Evolutionary conservation across 1,140 invertebrate genomes (phyloP), one percentile per base, ranked within the genome.

Genomic region (Euura lappo): DNA sequence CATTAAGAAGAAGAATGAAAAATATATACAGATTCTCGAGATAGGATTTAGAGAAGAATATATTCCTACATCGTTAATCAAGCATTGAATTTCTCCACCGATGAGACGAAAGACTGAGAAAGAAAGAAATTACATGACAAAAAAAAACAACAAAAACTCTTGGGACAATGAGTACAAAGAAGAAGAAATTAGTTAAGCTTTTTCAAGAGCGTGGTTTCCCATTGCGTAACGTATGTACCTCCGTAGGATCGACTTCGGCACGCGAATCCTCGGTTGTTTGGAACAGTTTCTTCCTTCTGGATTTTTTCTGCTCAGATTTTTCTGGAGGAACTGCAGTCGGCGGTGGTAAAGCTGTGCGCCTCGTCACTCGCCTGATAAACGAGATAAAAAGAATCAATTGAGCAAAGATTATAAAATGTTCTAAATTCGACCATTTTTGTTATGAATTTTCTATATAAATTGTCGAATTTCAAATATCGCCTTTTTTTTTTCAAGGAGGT

Each of bases 211-310:
- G 10, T 60, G 8, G 51, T n/a, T 6, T 60, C 2, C 51, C 3
- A 3, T 6, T 4, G 13, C 51, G 51, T 60, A 60, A 60, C 10
- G 10, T 43, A 67, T 28, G 74, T 76, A 79, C 81, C 28, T 82
- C 77, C 0, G 44, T 0, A 46, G 69, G 74, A 7, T 81, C 80
- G 13, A 84, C 65, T 44, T 84, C 83, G 13, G 77, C 68, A 11
- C 75, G 76, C 2, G 76, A 77, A 6, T 82, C 81, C 28, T 83
- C 78, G 0, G 67, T 60, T 6, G 68, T 65, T 0, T 64, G n/a
- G 6, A 77, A 84, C 11, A 84, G 67, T 64, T 81, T 84, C 60
- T 82, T 84, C 42, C 69, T 81, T 51, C 81, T 60, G 8, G 79
- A 7, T 70, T 75, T 65, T 11, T 74, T 7, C 66, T 77, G 45